Evolutionary conservation across 1,140 invertebrate genomes (phyloP).

Genomic region (Cyclargus thomasi): DNA sequence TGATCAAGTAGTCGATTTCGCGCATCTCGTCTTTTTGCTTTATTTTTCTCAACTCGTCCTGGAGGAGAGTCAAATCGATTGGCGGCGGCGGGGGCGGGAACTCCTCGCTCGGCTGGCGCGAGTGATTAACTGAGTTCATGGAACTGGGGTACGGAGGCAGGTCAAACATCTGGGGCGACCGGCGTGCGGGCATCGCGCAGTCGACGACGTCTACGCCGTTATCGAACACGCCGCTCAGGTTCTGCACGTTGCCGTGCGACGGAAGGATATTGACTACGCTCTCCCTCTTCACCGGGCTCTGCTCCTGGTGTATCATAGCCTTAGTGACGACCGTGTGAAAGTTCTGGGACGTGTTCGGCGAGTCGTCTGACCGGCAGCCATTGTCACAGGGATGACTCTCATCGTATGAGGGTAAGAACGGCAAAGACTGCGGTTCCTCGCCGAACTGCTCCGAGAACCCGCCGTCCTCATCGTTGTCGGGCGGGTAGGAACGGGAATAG

Average conservation of each 20-base stretch:
- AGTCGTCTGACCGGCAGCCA: constrained; percentile 45
- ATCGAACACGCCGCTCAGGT: constrained; percentile 60
- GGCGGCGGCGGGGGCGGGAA: constrained; percentile 91
- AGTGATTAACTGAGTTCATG: constrained; percentile 84
- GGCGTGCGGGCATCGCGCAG: constrained; percentile 56
- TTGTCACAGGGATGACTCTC: constrained; percentile 54
- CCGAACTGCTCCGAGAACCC: constrained; percentile 72
- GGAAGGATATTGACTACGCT: constrained; percentile 40
- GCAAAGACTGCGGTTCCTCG: constrained; percentile 80
- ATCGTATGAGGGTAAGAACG: constrained; percentile 78
- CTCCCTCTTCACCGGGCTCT: constrained; percentile 79
- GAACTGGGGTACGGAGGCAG: constrained; percentile 88
- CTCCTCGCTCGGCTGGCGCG: constrained; percentile 89
- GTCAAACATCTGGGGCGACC: constrained; percentile 72
- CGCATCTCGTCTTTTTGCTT: constrained; percentile 35
- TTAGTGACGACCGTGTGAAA: constrained; percentile 83
- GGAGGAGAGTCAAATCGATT: constrained; percentile 78
- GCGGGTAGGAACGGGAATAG: constrained; percentile 42
- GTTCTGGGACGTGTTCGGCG: constrained; percentile 52
- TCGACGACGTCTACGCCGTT: constrained; percentile 79
- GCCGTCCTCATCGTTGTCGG: constrained; percentile 63
- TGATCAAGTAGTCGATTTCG: constrained; percentile 19
- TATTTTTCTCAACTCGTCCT: constrained; percentile 75
- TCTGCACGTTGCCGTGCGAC: constrained; percentile 59
- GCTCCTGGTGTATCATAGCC: constrained; percentile 88